Evolutionary conservation across 2,113 vertebrate genomes (phyloP).

Genomic region (Centropus unirufus): DNA sequence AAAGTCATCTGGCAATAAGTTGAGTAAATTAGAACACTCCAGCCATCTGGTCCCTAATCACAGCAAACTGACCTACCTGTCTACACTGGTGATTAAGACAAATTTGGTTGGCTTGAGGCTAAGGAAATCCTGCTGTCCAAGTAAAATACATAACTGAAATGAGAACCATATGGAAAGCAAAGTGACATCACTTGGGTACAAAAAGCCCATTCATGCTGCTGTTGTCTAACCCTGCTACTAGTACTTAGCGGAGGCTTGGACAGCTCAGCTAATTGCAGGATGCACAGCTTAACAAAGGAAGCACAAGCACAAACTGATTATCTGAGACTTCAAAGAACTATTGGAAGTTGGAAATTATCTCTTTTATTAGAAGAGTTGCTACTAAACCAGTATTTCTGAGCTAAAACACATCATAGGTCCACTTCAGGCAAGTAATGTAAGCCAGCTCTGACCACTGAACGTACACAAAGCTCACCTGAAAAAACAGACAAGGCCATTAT

Average conservation of each 20-base stretch:
- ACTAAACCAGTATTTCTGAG: background rate
- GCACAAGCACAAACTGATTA: background rate
- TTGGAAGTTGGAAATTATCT: background rate
- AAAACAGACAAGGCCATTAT: background rate
- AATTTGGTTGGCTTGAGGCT: conserved; percentile 8
- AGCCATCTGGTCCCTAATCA: conserved; percentile 33
- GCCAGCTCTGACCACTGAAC: background rate
- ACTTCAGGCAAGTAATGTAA: background rate
- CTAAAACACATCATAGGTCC: background rate
- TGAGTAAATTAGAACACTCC: conserved; percentile 2
- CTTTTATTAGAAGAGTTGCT: background rate
- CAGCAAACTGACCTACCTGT: conserved; percentile 16
- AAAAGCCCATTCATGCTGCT: background rate
- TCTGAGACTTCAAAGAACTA: background rate
- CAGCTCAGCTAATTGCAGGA: background rate
- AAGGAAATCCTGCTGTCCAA: conserved; percentile 31
- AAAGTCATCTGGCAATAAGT: conserved; percentile 9
- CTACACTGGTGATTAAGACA: background rate
- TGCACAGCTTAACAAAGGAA: background rate
- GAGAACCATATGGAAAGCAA: background rate
- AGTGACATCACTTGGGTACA: background rate
- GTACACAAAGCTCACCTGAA: background rate
- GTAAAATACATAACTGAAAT: background rate
- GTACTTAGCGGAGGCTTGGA: background rate
- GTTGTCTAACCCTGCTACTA: background rate